Evolutionary conservation across 2,113 vertebrate species (phyloP).

Genomic region (Tursiops truncatus): DNA sequence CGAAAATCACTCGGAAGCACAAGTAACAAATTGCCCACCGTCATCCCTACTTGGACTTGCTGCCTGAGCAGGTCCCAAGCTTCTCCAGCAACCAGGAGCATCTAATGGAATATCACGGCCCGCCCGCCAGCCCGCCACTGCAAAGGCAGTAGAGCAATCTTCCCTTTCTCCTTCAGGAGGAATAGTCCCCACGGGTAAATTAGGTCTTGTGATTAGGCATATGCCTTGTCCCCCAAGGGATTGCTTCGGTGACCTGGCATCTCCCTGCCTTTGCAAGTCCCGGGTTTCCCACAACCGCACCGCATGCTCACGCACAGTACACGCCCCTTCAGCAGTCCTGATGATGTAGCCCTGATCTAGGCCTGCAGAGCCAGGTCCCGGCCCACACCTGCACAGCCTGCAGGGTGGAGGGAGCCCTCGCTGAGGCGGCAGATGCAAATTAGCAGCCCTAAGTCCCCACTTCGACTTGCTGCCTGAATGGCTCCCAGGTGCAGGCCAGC

Average conservation of each 20-base stretch:
- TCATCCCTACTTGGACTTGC: not conserved
- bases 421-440: not conserved
- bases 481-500: not conserved
- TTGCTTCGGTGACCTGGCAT: not conserved
- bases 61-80: not conserved
- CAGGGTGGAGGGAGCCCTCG: not conserved
- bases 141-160: not conserved
- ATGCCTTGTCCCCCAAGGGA: not conserved
- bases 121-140: rapidly evolving
- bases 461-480: not conserved
- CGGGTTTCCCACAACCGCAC: not conserved
- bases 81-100: not conserved
- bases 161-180: not conserved
- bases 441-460: too few relatives aligned
- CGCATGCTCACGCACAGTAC: rapidly evolving
- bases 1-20: not conserved
- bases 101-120: not conserved
- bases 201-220: not conserved
- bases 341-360: rapidly evolving
- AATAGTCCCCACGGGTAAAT: too few relatives aligned
- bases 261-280: not conserved
- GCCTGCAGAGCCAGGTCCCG: not conserved
- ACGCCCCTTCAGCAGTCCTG: too few relatives aligned
- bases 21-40: not conserved
- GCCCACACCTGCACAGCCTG: rapidly evolving